These are phyloP conservation scores for Drosophila borealis DNA, from an alignment of 2,888 invertebrate species.

Conservation along the genomic window DNA sequence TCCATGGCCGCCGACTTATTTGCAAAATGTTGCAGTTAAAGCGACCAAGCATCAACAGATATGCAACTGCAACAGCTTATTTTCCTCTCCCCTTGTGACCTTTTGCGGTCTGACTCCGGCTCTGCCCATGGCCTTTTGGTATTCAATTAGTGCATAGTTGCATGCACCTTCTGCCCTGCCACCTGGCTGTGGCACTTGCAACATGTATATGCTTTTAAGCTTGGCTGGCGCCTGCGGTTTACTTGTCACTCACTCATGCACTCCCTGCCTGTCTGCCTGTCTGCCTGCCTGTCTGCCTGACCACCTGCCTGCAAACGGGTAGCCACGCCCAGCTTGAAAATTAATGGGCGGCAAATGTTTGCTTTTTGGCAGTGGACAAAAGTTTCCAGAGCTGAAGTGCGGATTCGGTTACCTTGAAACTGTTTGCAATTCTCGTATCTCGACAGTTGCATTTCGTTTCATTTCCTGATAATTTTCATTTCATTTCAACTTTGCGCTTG, in stretches of 20 bases:
- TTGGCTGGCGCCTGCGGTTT: slow-evolving; percentile 32
- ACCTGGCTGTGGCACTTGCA: slow-evolving; percentile 36
- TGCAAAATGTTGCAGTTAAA: slow-evolving; percentile 42
- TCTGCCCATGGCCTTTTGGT: slow-evolving; percentile 1
- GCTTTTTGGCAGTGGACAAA: slow-evolving; percentile 6
- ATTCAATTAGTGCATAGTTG: slow-evolving; percentile 61
- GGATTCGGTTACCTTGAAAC: slow-evolving; percentile 23
- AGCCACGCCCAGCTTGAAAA: slow-evolving; percentile 2
- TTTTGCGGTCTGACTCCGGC: slow-evolving; percentile 1
- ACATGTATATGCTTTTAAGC: slow-evolving; percentile 68
- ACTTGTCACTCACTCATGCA: slow-evolving; percentile 21
- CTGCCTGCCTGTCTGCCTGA: background rate
- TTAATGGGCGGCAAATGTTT: slow-evolving; percentile 20
- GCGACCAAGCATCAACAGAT: slow-evolving; percentile 11
- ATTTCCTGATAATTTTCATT: slow-evolving; percentile 19
- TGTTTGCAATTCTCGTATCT: slow-evolving; percentile 5
- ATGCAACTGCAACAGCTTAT: slow-evolving; percentile 15
- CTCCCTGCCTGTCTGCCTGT: background rate
- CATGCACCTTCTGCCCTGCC: slow-evolving; percentile 23
- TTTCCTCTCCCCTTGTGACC: background rate
- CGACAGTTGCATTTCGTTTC: slow-evolving; percentile 16
- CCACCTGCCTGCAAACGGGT: background rate
- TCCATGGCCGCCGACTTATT: background rate
- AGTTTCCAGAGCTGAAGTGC: background rate
- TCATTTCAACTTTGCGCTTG: slow-evolving; percentile 5